phyloP scores from a whole-genome alignment of 1,140 invertebrate genomes.

The Drosophila littoralis region DNA sequence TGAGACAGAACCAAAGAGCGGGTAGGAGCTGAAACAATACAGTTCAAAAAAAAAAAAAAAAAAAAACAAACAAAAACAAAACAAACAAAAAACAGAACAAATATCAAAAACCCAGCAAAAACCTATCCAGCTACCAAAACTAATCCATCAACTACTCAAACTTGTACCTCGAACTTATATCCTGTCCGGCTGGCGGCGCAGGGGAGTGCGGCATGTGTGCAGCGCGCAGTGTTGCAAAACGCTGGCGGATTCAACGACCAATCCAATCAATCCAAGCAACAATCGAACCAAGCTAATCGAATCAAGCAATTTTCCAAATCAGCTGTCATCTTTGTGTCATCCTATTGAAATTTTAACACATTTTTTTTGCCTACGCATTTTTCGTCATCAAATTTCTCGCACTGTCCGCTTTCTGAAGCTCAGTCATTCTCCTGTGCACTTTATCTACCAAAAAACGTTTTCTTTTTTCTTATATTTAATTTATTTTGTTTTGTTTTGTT shows the following conservation, averaged over 20 bases:
- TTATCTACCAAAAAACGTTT: neutral
- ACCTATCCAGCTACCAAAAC: conserved; percentile 10
- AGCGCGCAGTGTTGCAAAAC: conserved; percentile 31
- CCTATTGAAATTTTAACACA: neutral
- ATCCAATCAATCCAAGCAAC: conserved; percentile 20
- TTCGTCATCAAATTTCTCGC: conserved; percentile 12
- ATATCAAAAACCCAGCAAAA: neutral
- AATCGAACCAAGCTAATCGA: conserved; percentile 32
- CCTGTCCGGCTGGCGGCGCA: conserved; percentile 8
- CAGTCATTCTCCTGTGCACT: conserved; percentile 8
- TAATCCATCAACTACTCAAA: conserved; percentile 18
- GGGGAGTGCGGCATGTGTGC: conserved; percentile 48
- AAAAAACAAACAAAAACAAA: neutral
- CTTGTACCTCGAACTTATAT: conserved; percentile 6
- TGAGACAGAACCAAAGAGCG: neutral
- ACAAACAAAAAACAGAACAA: conserved; percentile 1
- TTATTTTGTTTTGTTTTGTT: neutral
- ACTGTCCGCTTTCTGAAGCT: neutral
- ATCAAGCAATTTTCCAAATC: conserved; percentile 34
- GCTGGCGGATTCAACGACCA: conserved; percentile 34
- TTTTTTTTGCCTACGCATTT: conserved; percentile 2
- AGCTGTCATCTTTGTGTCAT: conserved; percentile 19
- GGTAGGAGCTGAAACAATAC: neutral
- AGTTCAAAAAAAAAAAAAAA: conserved; percentile 1
- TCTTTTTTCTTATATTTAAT: neutral